A percentile compares a stretch with the other conserved stretches of the same genome.
phyloP scores from a whole-genome alignment of 2,113 vertebrate genomes.

The Neotoma lepida region DNA sequence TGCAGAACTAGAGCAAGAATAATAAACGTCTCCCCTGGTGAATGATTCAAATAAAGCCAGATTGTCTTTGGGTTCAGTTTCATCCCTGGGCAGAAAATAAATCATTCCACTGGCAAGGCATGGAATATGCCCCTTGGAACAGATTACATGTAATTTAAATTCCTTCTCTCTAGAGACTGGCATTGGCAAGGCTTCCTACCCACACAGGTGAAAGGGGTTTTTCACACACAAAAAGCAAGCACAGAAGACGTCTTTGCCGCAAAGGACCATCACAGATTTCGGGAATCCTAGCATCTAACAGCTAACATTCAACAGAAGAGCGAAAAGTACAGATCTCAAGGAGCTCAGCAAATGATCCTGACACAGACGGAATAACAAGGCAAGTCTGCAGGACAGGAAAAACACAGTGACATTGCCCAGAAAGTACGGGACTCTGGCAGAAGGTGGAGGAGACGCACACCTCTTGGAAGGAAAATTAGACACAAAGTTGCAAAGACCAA shows the following conservation, averaged over 20 bases:
- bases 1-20: background rate
- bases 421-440: constrained; percentile 13
- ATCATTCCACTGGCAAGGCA: background rate
- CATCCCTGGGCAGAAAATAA: constrained; percentile 3
- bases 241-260: background rate
- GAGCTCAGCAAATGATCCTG: background rate
- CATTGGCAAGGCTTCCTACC: background rate
- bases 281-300: constrained; percentile 46
- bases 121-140: constrained; percentile 14
- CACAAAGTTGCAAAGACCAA: background rate
- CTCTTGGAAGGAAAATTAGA: constrained; percentile 12
- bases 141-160: constrained; percentile 26
- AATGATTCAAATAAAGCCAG: constrained; percentile 41
- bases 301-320: constrained; percentile 49
- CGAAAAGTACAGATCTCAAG: background rate
- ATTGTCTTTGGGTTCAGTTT: constrained; percentile 45
- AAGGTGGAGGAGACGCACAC: constrained; percentile 6
- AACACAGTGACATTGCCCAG: constrained; percentile 55
- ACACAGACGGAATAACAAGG: constrained; percentile 50
- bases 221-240: background rate
- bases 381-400: constrained; percentile 49
- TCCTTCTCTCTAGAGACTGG: constrained; percentile 28
- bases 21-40: background rate
- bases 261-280: background rate
- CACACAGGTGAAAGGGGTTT: constrained; percentile 27